A percentile compares a stretch with the other conserved stretches of the same genome.
phyloP scores from a whole-genome alignment of 2,888 invertebrate species.

The Phytoseiulus persimilis region DNA sequence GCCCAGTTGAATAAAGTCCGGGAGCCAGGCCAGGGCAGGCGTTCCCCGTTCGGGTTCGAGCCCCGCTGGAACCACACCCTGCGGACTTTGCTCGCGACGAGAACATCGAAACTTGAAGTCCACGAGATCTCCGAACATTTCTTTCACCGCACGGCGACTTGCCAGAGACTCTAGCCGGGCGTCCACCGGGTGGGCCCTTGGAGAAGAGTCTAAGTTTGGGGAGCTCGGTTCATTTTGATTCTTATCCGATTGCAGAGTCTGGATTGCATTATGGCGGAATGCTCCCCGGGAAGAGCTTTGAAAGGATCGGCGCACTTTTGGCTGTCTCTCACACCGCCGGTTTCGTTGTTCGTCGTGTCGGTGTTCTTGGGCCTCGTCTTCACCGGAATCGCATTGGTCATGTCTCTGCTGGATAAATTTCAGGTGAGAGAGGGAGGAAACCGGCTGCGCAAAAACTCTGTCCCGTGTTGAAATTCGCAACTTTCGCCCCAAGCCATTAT shows the following conservation, averaged over 20 bases:
- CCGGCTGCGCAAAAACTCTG: neutral
- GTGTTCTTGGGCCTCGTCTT: constrained; percentile 32
- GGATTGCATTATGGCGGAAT: neutral
- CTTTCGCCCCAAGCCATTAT: neutral
- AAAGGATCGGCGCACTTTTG: neutral
- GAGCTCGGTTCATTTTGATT: neutral
- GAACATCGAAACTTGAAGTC: too few species aligned
- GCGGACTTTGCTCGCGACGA: too few species aligned
- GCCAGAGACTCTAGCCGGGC: too few species aligned
- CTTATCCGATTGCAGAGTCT: neutral
- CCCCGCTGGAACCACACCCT: too few species aligned
- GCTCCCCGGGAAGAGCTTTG: neutral
- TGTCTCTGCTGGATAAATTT: constrained; percentile 35
- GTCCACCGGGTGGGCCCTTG: neutral
- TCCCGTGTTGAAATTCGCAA: neutral
- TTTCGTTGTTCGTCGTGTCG: constrained; percentile 30
- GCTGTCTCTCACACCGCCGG: constrained; percentile 25
- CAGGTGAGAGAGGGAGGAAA: neutral
- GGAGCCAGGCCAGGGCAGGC: neutral
- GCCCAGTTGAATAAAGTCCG: too few species aligned
- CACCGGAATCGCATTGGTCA: constrained; percentile 34
- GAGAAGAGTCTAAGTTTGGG: neutral
- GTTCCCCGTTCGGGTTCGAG: neutral
- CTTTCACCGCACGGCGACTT: too few species aligned
- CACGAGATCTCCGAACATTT: too few species aligned